These are phyloP conservation scores for Ceramica pisi DNA, from an alignment of 2,888 invertebrate genomes.

Conservation along the genomic window DNA sequence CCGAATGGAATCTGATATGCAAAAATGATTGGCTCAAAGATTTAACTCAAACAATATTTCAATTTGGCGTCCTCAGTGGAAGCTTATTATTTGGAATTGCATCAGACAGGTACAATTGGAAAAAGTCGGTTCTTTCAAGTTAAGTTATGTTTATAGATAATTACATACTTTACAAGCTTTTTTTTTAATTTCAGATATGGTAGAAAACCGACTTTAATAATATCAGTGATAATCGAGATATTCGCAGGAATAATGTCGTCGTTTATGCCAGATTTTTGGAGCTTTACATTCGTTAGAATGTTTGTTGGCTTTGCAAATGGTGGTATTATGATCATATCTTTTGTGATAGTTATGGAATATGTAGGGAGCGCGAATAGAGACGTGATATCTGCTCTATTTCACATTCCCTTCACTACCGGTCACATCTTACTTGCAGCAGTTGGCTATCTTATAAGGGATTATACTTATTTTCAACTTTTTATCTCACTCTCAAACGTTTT, in stretches of 20 bases:
- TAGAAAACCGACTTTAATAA: constrained; percentile 93
- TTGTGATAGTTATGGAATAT: constrained; percentile 92
- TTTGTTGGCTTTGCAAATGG: constrained; percentile 94
- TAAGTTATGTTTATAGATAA: neutral
- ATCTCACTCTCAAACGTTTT: constrained; percentile 90
- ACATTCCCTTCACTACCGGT: constrained; percentile 92
- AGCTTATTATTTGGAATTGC: constrained; percentile 93
- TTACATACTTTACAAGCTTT: neutral
- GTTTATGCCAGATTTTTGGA: constrained; percentile 91
- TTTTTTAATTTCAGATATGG: constrained; percentile 92
- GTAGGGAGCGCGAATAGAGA: constrained; percentile 90
- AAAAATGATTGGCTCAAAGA: constrained; percentile 91
- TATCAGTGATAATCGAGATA: constrained; percentile 93
- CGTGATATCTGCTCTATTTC: constrained; percentile 91
- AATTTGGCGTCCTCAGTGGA: constrained; percentile 94
- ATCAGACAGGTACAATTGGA: constrained; percentile 91
- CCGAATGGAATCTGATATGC: constrained; percentile 94
- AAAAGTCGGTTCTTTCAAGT: neutral
- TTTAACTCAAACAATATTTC: constrained; percentile 93
- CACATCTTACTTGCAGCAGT: constrained; percentile 91
- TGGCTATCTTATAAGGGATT: constrained; percentile 92
- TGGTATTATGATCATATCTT: constrained; percentile 93
- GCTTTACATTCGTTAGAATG: constrained; percentile 92
- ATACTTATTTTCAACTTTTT: constrained; percentile 92
- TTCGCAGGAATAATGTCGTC: constrained; percentile 92